phyloP scores from a whole-genome alignment of 2,113 vertebrate genomes.

The Amazona guildingii region DNA sequence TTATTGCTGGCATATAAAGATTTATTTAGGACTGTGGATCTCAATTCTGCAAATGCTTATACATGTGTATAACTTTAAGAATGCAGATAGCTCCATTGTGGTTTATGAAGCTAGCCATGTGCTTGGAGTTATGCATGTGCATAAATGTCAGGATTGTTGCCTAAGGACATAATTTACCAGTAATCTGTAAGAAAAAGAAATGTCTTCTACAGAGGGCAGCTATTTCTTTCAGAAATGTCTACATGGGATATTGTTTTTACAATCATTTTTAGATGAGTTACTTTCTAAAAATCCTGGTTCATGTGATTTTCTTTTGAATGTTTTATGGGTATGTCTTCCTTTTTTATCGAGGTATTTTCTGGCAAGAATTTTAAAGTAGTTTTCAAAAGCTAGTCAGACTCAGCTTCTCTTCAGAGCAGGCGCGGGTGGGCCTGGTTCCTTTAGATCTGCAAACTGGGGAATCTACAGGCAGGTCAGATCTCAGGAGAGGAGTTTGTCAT shows the following conservation, averaged over 20 bases:
- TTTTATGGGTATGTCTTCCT: conserved; percentile 34
- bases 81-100: conserved; percentile 26
- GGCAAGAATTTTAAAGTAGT: conserved; percentile 57
- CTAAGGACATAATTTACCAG: conserved; percentile 53
- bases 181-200: conserved; percentile 28
- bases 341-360: conserved; percentile 53
- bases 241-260: conserved; percentile 34
- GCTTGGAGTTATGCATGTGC: conserved; percentile 24
- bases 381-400: conserved; percentile 64
- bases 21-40: not conserved
- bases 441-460: conserved; percentile 72
- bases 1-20: not conserved
- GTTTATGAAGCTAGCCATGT: conserved; percentile 40
- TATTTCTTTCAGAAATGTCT: conserved; percentile 46
- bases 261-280: conserved; percentile 32
- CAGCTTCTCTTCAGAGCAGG: conserved; percentile 43
- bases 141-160: conserved; percentile 37
- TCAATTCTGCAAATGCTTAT: conserved; percentile 10
- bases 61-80: conserved; percentile 29
- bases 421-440: conserved; percentile 33
- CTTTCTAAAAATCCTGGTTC: conserved; percentile 20
- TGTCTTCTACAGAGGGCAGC: not conserved
- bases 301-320: conserved; percentile 36
- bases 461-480: conserved; percentile 73
- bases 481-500: conserved; percentile 76